Base-by-base conservation (phyloP, 2,888 invertebrate genomes). In the Sarcophaga rosellei region DNA sequence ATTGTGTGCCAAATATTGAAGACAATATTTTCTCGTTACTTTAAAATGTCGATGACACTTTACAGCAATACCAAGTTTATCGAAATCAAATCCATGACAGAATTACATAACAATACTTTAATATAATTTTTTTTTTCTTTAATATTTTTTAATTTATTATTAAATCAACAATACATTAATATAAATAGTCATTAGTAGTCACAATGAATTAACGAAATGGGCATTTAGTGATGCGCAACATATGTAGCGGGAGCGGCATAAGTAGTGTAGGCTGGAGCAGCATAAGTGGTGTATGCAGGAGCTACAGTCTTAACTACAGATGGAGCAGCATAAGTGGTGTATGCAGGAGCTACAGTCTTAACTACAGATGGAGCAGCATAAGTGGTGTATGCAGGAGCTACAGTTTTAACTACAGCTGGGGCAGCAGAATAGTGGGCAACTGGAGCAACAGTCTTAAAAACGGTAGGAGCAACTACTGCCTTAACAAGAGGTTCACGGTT, bases 401-500 rank as follows among this genome's bases (percentile, higher is more conserved):
- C 85, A 72, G 78, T 65, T 35, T 81, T 82, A 10, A 76, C 68
- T 1, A 80, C 68, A 72, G 61, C 59, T 17, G 73, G 65, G 61
- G 75, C 75, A 45, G 81, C 75, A 44, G 89, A 89, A 45, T 89
- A 87, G 21, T 88, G 88, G 15, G 82, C 88, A 20, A 89, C 53
- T 12, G 53, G 81, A 20, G 69, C 70, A 8, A 79, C 85, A 63
- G 35, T 10, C 35, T 35, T 35, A 35, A 35, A 8, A 35, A 35
- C 35, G 35, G 35, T 6, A 6, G 35, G 68, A 66, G 89, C 88
- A 65, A 76, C 57, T 44, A 70, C 61, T 17, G 78, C 76, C 59
- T 75, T 75, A 8, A 75, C 79, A 62, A 75, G 92, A 89, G 91
- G 91, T 75, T 89, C 91, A 84, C 91, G 91, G 85, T 91, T 89